Percentiles rank a stretch among this genome's conserved stretches.
Conservation (phyloP, 2,113 vertebrate species). For the Synchiropus splendidus region DNA sequence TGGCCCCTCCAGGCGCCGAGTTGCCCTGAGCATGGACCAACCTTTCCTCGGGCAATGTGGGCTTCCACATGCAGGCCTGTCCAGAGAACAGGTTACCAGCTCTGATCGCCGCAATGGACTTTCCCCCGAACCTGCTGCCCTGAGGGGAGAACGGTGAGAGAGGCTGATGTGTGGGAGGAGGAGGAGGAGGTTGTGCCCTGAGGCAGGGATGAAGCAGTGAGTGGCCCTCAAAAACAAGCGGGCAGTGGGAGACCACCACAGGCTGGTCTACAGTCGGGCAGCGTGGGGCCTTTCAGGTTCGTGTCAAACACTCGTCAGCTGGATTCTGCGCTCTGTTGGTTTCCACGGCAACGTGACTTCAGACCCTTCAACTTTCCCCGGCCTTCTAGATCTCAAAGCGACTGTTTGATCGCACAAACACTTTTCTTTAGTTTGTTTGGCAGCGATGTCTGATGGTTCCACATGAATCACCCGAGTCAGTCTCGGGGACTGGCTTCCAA, state of each 20-base stretch:
- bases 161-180: constrained; percentile 25
- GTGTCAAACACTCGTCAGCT: constrained; percentile 48
- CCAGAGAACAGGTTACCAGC: constrained; percentile 68
- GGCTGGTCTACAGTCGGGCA: constrained; percentile 49
- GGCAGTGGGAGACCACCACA: constrained; percentile 68
- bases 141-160: constrained; percentile 49
- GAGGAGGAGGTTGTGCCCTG: constrained; percentile 57
- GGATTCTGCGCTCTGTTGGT: constrained; percentile 35
- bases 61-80: constrained; percentile 63
- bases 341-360: constrained; percentile 38
- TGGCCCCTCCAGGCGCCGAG: constrained; percentile 35
- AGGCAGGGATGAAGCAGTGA: constrained; percentile 66
- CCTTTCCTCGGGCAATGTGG: constrained; percentile 72
- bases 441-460: constrained; percentile 23
- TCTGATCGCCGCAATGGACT: constrained; percentile 66
- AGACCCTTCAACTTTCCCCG: constrained; percentile 19
- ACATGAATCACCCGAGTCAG: constrained; percentile 17
- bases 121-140: constrained; percentile 61
- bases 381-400: constrained; percentile 16
- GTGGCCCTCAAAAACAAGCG: constrained; percentile 60
- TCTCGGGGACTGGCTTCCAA: no score
- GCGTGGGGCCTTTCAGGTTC: constrained; percentile 54
- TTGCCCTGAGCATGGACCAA: constrained; percentile 64
- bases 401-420: constrained; percentile 35
- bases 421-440: constrained; percentile 54